phyloP scores from a whole-genome alignment of 2,113 vertebrate species.

The Channa argus region DNA sequence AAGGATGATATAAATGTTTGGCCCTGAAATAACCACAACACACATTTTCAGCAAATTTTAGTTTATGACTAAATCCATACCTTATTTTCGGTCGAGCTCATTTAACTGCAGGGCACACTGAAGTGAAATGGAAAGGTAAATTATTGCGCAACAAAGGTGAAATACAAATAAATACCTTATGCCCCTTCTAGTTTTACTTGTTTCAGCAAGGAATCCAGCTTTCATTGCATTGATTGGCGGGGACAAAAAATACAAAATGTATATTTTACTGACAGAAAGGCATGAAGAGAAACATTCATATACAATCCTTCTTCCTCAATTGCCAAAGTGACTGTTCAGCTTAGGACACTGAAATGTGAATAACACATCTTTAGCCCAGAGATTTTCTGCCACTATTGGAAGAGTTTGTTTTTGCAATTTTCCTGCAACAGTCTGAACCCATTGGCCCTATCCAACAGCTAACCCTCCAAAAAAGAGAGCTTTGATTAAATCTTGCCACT shows the following conservation, averaged over 20 bases:
- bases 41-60: constrained; percentile 14
- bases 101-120: not conserved
- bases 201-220: not conserved
- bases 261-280: not conserved
- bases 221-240: too few species aligned
- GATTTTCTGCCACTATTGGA: not conserved
- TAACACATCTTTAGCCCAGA: not conserved
- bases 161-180: not conserved
- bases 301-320: not conserved
- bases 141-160: not conserved
- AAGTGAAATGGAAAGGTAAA: not conserved
- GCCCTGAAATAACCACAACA: constrained; percentile 3
- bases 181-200: not conserved
- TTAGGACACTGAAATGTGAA: not conserved
- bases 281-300: not conserved
- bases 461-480: not conserved
- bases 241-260: too few species aligned
- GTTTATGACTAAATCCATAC: constrained; percentile 8
- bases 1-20: not conserved
- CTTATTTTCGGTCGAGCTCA: not conserved
- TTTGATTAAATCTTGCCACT: not conserved
- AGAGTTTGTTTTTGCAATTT: not conserved
- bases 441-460: not conserved
- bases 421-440: not conserved
- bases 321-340: not conserved